A percentile compares a stretch with the other conserved stretches of the same genome.
Evolutionary conservation across 2,888 invertebrate genomes (phyloP).

Genomic region (Temnothorax ravouxi): DNA sequence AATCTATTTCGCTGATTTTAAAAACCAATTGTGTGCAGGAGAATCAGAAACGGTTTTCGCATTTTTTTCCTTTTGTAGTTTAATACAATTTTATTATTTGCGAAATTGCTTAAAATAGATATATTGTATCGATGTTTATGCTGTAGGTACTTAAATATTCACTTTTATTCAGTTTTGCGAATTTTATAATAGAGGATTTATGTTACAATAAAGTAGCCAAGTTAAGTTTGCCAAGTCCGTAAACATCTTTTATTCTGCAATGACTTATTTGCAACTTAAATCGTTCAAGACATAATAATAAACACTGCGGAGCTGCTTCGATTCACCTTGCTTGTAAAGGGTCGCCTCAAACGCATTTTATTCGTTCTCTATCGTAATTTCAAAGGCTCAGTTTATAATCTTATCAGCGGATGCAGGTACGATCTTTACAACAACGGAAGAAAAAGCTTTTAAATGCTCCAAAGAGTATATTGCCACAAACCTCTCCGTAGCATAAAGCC

Average conservation of each 20-base stretch:
- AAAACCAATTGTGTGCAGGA: not conserved
- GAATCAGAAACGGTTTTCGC: not conserved
- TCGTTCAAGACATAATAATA: conserved; percentile 15
- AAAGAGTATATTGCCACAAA: conserved; percentile 50
- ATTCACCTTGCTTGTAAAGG: conserved; percentile 24
- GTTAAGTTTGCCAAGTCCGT: not conserved
- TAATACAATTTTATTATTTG: not conserved
- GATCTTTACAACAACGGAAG: conserved; percentile 43
- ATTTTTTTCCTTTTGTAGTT: not conserved
- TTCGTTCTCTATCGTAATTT: conserved; percentile 34
- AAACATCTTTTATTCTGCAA: not conserved
- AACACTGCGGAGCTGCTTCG: conserved; percentile 13
- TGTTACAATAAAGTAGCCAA: conserved; percentile 2
- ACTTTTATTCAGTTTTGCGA: not conserved
- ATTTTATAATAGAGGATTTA: not conserved
- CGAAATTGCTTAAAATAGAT: not conserved
- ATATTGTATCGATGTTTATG: not conserved
- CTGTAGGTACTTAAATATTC: not conserved
- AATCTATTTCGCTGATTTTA: not conserved
- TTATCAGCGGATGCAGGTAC: conserved; percentile 37
- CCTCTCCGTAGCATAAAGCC: conserved; percentile 23
- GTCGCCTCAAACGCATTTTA: conserved; percentile 22
- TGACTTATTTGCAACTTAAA: conserved; percentile 13
- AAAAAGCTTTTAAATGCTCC: conserved; percentile 39
- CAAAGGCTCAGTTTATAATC: conserved; percentile 44